Percentiles rank a stretch among this genome's conserved stretches.
phyloP scores from a whole-genome alignment of 2,797 vertebrate species.

The Echiichthys vipera region DNA sequence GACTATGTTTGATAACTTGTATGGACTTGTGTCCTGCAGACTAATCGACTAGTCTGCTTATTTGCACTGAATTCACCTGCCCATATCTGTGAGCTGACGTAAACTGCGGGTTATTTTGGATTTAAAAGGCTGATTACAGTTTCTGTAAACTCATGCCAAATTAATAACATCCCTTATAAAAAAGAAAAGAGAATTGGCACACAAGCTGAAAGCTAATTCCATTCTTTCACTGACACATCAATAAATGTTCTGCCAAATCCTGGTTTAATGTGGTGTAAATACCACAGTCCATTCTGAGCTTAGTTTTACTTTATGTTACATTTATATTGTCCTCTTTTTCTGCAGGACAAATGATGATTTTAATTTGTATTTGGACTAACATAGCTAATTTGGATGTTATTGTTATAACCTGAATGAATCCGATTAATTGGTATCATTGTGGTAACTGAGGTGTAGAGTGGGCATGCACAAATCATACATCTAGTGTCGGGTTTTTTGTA shows the following conservation, averaged over 20 bases:
- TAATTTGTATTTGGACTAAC: not conserved
- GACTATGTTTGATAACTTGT: slow-evolving; percentile 12
- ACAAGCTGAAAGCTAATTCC: not conserved
- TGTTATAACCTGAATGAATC: not conserved
- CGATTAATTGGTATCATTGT: not conserved
- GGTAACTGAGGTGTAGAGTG: not conserved
- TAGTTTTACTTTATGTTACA: not conserved
- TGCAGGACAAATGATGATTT: not conserved
- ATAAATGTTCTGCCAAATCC: slow-evolving; percentile 23
- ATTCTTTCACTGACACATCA: slow-evolving; percentile 20
- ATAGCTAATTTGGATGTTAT: not conserved
- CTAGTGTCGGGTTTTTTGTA: not conserved
- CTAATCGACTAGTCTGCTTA: slow-evolving; percentile 5
- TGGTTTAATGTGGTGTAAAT: slow-evolving; percentile 2
- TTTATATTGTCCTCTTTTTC: not conserved
- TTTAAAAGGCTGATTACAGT: slow-evolving; percentile 13
- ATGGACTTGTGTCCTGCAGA: slow-evolving; percentile 16
- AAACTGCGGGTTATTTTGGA: slow-evolving; percentile 19
- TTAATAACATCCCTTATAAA: slow-evolving; percentile 1
- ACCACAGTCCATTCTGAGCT: not conserved
- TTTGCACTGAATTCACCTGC: slow-evolving; percentile 4
- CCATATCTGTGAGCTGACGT: slow-evolving; percentile 5
- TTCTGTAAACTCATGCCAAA: slow-evolving; percentile 6
- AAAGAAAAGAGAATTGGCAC: not conserved
- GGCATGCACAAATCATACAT: not conserved